Conservation (phyloP, 2,888 invertebrate species). For the Harpalus rufipes region DNA sequence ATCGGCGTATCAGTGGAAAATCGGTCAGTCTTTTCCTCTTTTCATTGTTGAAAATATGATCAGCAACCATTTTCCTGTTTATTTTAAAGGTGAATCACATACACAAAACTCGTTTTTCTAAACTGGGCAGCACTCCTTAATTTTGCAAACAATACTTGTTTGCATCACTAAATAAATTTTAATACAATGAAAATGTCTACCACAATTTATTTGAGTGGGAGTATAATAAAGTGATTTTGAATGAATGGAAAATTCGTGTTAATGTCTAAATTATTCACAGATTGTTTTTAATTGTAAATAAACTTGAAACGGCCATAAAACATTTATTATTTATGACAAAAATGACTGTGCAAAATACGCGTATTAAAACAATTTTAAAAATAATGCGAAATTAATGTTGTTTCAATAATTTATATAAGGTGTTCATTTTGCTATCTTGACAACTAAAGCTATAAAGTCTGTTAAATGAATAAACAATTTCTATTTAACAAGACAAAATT, state of each 20-base stretch:
- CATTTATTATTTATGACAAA: too few species aligned
- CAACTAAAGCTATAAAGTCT: too few species aligned
- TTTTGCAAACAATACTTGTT: neutral
- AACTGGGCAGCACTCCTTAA: neutral
- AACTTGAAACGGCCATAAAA: too few species aligned
- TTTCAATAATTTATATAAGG: too few species aligned
- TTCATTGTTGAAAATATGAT: neutral
- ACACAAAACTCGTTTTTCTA: neutral
- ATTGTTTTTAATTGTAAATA: too few species aligned
- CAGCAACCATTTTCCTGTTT: neutral
- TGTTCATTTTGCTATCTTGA: too few species aligned
- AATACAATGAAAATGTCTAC: neutral
- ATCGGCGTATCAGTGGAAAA: conserved; percentile 31
- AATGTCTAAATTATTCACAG: too few species aligned
- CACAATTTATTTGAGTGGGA: neutral
- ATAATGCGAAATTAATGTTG: too few species aligned
- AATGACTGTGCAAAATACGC: too few species aligned
- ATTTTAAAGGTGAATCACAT: neutral
- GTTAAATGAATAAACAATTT: too few species aligned
- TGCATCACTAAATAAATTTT: neutral
- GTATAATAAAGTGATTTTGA: neutral
- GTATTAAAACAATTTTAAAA: too few species aligned
- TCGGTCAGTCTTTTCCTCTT: conserved; percentile 11
- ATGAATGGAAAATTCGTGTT: neutral
- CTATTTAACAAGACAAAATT: too few species aligned